These are phyloP conservation scores for Drosophila funebris DNA, from an alignment of 1,140 invertebrate genomes.

Conservation along the genomic window DNA sequence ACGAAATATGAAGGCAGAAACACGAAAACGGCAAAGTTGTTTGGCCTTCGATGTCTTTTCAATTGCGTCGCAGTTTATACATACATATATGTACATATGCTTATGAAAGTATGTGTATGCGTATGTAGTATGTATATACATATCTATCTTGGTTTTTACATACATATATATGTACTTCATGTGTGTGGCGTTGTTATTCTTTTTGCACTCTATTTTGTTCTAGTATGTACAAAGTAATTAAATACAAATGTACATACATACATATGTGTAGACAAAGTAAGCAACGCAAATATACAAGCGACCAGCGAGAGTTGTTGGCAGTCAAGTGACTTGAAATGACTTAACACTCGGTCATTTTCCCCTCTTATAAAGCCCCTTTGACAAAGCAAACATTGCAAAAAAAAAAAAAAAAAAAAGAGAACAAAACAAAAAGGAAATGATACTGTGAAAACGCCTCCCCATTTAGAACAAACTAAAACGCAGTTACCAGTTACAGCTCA, in stretches of 20 bases:
- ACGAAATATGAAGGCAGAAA: slow-evolving; percentile 41
- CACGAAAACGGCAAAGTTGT: slow-evolving; percentile 72
- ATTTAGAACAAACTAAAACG: slow-evolving; percentile 35
- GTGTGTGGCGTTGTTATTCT: slow-evolving; percentile 47
- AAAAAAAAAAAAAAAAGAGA: not conserved
- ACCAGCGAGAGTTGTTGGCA: slow-evolving; percentile 7
- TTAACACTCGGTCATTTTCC: slow-evolving; percentile 4
- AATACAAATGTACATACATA: slow-evolving; percentile 36
- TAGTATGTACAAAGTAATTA: slow-evolving; percentile 36
- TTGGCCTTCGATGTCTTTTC: slow-evolving; percentile 81
- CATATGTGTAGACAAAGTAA: slow-evolving; percentile 11
- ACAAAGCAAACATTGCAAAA: slow-evolving; percentile 23
- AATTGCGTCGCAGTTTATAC: slow-evolving; percentile 79
- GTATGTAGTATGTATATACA: slow-evolving; percentile 12
- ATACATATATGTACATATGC: slow-evolving; percentile 29
- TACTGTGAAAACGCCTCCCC: not conserved
- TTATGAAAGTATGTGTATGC: slow-evolving; percentile 1
- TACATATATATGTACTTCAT: not conserved
- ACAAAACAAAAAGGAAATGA: slow-evolving; percentile 1
- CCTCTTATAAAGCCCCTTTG: not conserved
- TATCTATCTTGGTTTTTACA: not conserved
- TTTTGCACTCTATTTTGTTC: slow-evolving; percentile 39
- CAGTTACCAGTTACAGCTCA: slow-evolving; percentile 32
- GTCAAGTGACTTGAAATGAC: slow-evolving; percentile 18
- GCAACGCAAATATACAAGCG: slow-evolving; percentile 23